Evolutionary conservation across 2,113 vertebrate genomes (phyloP).

Genomic region (Mormyrus lacerda): DNA sequence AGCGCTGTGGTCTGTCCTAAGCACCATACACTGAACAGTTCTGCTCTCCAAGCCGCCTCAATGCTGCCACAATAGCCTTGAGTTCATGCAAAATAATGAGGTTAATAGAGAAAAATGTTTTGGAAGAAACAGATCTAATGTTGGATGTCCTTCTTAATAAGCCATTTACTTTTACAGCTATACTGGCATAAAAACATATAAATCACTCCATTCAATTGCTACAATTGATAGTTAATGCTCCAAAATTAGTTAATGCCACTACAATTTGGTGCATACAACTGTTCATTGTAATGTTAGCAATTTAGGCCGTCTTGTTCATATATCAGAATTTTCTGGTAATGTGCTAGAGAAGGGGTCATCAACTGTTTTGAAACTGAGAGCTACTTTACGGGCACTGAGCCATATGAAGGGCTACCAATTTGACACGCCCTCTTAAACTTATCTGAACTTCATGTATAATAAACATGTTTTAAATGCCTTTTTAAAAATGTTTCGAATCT

Average conservation of each 20-base stretch:
- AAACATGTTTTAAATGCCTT: no score
- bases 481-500: no score
- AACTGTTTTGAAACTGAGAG: no score
- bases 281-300: background rate
- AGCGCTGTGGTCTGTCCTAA: background rate
- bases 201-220: background rate
- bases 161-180: background rate
- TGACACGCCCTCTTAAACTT: no score
- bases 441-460: no score
- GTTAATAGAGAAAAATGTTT: background rate
- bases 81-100: background rate
- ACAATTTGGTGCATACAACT: background rate
- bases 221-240: background rate
- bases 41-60: background rate
- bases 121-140: background rate
- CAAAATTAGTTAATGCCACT: background rate
- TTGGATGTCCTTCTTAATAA: background rate
- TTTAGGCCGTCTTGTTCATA: background rate
- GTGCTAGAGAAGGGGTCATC: background rate
- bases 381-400: no score
- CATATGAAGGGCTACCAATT: no score
- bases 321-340: background rate
- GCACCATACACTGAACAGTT: background rate
- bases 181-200: background rate
- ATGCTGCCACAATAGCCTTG: background rate